Evolutionary conservation across 2,113 vertebrate species (phyloP).

Genomic region (Nematolebias whitei): DNA sequence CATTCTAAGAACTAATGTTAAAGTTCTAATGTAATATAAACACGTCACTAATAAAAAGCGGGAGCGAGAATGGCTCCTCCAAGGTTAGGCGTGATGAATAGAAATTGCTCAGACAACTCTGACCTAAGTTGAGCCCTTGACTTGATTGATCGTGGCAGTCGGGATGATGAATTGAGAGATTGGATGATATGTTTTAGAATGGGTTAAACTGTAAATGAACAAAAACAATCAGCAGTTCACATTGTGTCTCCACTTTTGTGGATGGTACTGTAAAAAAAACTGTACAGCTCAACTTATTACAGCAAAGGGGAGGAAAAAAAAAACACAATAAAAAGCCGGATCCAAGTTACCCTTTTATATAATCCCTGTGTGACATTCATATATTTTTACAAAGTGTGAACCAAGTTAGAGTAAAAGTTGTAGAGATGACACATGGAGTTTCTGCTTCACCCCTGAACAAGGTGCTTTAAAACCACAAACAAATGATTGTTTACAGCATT

Average conservation of each 20-base stretch:
- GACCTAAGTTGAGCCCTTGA: slow-evolving; percentile 41
- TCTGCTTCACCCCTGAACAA: not conserved
- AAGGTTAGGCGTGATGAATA: slow-evolving; percentile 41
- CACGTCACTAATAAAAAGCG: slow-evolving; percentile 6
- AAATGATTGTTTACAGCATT: too few species aligned
- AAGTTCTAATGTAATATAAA: slow-evolving; percentile 14
- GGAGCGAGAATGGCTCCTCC: slow-evolving; percentile 9
- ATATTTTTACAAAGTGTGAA: not conserved
- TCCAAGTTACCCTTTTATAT: not conserved
- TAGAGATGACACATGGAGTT: not conserved
- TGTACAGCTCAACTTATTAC: not conserved
- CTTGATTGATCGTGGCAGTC: slow-evolving; percentile 42
- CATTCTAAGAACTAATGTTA: slow-evolving; percentile 7
- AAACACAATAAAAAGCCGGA: not conserved
- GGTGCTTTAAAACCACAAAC: not conserved
- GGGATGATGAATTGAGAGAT: slow-evolving; percentile 32
- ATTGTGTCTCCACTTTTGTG: too few species aligned
- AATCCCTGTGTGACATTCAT: not conserved
- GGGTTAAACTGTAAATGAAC: slow-evolving; percentile 2
- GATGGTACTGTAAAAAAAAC: not conserved
- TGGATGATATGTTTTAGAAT: slow-evolving; percentile 20
- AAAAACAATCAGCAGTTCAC: not conserved
- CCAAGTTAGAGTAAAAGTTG: not conserved
- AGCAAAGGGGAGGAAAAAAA: not conserved
- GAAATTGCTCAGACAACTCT: slow-evolving; percentile 42